Base-by-base conservation (phyloP, 2,797 vertebrate species). In the Vireo griseus region DNA sequence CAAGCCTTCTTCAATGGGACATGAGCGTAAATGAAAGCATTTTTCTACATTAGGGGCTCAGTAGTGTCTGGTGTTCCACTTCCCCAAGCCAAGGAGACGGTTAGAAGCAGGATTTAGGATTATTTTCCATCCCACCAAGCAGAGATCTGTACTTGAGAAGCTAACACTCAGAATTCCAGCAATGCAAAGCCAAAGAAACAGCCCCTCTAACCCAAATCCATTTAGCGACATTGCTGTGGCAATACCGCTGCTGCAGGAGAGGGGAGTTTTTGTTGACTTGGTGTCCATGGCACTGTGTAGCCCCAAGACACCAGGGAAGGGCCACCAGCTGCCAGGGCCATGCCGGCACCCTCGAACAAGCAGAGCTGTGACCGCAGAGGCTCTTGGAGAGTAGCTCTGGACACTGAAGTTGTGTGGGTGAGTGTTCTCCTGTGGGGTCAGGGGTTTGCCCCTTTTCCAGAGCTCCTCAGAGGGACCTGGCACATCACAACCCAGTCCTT, bases 331-430 rank as follows among this genome's bases (percentile, higher is more conserved):
- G 1, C 54, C 8, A 2, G 35, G n/a, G 21, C n/a, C 19, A 2
- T 3, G 6, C 44, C 0, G 0, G 21, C 52, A 47, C 33, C 35
- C 7, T 35, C 0, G 0, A 24, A 51, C 44, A 35, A 7, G 4
- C 65, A 35, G 33, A 20, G 29, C 71, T 72, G 12, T 8, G 20
- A 4, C n/a, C 63, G 44, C 85, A 77, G 57, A 61, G 42, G 28
- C 68, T 83, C 7, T 31, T 5, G 2, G 39, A 39, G 44, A 33
- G 22, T 21, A 4, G 1, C 28, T 62, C 26, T 80, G 26, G 19
- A 16, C 31, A 16, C n/a, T 57, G 18, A 16, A 31, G 26, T 13
- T 86, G 31, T 0, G 0, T 2, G 10, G 9, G 22, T 28, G 35
- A 47, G 31, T 14, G 21, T 4, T 58, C 12, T 50, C 18, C 28